Percentiles rank a stretch among this genome's conserved stretches.
These are phyloP conservation scores for Delia radicum DNA, from an alignment of 1,140 invertebrate genomes.

Conservation along the genomic window DNA sequence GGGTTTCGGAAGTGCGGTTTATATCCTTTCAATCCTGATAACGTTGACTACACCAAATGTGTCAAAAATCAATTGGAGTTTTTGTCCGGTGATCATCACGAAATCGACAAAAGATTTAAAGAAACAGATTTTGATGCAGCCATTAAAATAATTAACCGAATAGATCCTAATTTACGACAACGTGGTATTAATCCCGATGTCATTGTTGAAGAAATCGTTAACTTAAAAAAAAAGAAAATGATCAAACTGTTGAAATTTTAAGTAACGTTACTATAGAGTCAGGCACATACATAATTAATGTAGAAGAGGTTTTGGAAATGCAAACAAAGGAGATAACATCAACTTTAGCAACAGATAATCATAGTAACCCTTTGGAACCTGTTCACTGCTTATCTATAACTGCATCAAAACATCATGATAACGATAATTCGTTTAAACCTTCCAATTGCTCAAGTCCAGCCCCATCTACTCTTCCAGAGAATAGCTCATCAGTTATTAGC, in stretches of 20 bases:
- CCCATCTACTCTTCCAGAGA: too few species aligned
- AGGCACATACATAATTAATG: neutral
- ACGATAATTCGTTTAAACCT: too few species aligned
- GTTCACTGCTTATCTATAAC: too few species aligned
- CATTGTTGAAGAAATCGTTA: neutral
- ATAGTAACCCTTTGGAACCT: too few species aligned
- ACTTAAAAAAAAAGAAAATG: neutral
- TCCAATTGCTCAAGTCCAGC: too few species aligned
- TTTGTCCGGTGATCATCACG: too few species aligned
- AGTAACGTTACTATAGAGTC: neutral
- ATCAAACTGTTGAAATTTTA: neutral
- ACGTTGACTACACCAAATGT: constrained; percentile 43
- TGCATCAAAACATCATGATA: too few species aligned
- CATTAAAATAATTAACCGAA: too few species aligned
- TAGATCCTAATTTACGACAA: neutral
- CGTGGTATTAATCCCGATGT: neutral
- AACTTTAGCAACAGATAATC: neutral
- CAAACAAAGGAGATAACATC: neutral
- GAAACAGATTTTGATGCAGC: too few species aligned
- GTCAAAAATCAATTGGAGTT: constrained; percentile 23
- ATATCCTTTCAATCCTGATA: constrained; percentile 44
- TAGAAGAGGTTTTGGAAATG: neutral
- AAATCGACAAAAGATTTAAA: too few species aligned
- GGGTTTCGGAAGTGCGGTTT: constrained; percentile 48
- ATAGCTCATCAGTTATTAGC: neutral